These are phyloP conservation scores for Psix sp. DNA, from an alignment of 1,140 invertebrate genomes.

Conservation along the genomic window DNA sequence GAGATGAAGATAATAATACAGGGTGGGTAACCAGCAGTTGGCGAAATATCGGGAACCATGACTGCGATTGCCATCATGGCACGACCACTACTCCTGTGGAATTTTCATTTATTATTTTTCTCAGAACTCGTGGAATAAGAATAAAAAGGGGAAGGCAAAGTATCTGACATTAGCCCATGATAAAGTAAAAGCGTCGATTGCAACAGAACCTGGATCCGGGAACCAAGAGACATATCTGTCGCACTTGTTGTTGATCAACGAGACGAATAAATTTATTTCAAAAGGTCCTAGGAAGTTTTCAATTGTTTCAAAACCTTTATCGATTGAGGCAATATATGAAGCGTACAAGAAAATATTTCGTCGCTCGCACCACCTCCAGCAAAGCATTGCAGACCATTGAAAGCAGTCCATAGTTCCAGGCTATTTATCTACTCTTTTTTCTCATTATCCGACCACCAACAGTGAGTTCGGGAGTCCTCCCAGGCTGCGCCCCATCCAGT, in stretches of 20 bases:
- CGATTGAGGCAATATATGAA: constrained; percentile 45
- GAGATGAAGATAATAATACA: too few species aligned
- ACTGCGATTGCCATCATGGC: too few species aligned
- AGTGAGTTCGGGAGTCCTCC: not conserved
- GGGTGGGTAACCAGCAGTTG: too few species aligned
- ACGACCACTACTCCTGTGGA: too few species aligned
- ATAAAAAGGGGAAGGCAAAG: too few species aligned
- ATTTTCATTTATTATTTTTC: too few species aligned
- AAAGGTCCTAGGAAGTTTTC: constrained; percentile 30
- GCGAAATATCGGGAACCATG: too few species aligned
- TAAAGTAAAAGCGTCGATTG: too few species aligned
- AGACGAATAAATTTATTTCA: constrained; percentile 47
- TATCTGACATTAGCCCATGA: too few species aligned
- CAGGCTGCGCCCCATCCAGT: constrained; percentile 26
- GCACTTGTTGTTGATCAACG: constrained; percentile 33
- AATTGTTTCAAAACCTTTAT: too few species aligned
- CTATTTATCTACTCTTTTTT: constrained; percentile 12
- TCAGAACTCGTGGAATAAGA: too few species aligned
- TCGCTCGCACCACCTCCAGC: constrained; percentile 48
- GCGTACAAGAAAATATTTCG: constrained; percentile 33
- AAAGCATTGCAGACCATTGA: constrained; percentile 24
- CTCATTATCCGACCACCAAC: constrained; percentile 12
- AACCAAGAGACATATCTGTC: constrained; percentile 14
- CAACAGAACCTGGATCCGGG: constrained; percentile 13
- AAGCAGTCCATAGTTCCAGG: constrained; percentile 14